Conservation (phyloP, 2,888 invertebrate species). For the Sesia apiformis region DNA sequence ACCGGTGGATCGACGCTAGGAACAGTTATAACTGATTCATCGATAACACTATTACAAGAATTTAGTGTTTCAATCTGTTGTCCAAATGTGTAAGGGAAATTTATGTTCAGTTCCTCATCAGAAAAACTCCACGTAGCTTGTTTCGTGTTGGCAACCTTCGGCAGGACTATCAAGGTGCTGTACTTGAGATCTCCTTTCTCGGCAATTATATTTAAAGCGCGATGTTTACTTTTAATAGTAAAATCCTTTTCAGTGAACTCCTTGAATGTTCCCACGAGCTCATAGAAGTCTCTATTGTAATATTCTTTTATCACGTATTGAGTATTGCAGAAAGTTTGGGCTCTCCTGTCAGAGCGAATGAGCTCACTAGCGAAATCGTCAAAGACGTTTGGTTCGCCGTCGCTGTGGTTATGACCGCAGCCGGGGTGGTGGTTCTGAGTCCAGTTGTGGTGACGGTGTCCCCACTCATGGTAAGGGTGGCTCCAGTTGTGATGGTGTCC, state of each 20-base stretch:
- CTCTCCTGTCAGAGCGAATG: slow-evolving; percentile 6
- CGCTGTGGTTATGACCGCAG: neutral
- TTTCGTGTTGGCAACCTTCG: slow-evolving; percentile 1
- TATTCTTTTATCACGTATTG: slow-evolving; percentile 1
- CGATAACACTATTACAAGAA: neutral
- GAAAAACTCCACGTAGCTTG: slow-evolving; percentile 5
- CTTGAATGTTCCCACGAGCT: slow-evolving; percentile 1
- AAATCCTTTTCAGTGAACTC: slow-evolving; percentile 6
- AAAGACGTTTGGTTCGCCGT: slow-evolving; percentile 1
- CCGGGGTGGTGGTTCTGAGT: slow-evolving; percentile 2
- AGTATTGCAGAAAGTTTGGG: slow-evolving; percentile 4
- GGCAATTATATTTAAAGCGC: slow-evolving; percentile 7
- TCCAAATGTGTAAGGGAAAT: slow-evolving; percentile 3
- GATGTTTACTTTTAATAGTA: slow-evolving; percentile 6
- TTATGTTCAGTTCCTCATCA: neutral
- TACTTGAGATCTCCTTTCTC: neutral
- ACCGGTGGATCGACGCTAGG: neutral
- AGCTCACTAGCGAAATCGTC: slow-evolving; percentile 6
- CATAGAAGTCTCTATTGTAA: slow-evolving; percentile 3
- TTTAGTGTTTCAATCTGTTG: neutral
- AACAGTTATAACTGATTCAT: neutral
- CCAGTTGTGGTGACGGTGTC: neutral
- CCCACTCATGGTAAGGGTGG: slow-evolving; percentile 1
- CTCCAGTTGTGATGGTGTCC: slow-evolving; percentile 6
- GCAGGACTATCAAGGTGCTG: slow-evolving; percentile 5